phyloP scores from a whole-genome alignment of 1,140 invertebrate genomes.

The Scaptomyza hsui region DNA sequence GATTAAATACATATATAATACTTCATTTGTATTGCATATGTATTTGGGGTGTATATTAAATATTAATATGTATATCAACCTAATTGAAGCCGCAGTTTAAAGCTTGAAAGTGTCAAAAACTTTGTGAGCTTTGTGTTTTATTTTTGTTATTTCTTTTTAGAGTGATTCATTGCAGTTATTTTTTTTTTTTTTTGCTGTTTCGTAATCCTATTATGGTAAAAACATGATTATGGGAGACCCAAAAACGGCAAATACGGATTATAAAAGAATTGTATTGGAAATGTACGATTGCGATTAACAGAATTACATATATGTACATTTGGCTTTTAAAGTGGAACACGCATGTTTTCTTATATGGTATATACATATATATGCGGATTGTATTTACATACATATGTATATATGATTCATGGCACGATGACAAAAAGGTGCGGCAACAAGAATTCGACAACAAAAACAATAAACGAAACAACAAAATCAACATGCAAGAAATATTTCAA shows the following conservation, averaged over 20 bases:
- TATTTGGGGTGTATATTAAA: constrained; percentile 8
- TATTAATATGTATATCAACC: constrained; percentile 25
- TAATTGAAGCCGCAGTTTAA: constrained; percentile 32
- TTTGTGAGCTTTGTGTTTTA: constrained; percentile 20
- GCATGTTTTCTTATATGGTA: constrained; percentile 35
- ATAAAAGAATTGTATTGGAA: constrained; percentile 53
- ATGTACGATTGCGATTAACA: constrained; percentile 25
- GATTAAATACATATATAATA: constrained; percentile 19
- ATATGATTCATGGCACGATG: constrained; percentile 69
- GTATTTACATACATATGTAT: constrained; percentile 62
- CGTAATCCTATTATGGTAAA: constrained; percentile 49
- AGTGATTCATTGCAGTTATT: constrained; percentile 31
- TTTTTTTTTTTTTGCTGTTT: background rate
- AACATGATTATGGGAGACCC: constrained; percentile 23
- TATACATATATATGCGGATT: constrained; percentile 32
- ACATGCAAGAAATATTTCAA: constrained; percentile 20
- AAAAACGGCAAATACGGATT: constrained; percentile 39
- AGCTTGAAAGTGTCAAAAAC: constrained; percentile 40
- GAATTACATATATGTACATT: constrained; percentile 24
- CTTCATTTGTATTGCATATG: constrained; percentile 3
- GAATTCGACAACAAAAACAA: constrained; percentile 34
- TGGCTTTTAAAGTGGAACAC: constrained; percentile 66
- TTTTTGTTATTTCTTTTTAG: constrained; percentile 4
- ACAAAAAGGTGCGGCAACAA: constrained; percentile 65
- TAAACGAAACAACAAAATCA: constrained; percentile 39